Conservation (phyloP, 2,888 invertebrate species). For the Drosophila phalerata region DNA sequence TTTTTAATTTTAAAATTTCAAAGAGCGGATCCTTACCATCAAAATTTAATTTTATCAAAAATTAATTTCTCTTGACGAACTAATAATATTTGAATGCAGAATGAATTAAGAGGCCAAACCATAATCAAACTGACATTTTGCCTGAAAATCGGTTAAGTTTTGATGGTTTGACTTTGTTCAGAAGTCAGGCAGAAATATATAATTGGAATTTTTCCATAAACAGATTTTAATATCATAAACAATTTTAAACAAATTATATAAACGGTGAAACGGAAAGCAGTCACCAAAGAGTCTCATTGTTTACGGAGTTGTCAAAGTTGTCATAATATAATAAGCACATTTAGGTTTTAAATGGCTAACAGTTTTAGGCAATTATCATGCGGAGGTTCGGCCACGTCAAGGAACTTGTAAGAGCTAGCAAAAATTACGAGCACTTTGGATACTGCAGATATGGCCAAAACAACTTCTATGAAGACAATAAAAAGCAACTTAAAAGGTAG, state of each 20-base stretch:
- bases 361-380: conserved; percentile 37
- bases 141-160: too few species aligned
- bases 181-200: too few species aligned
- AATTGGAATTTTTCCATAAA: conserved; percentile 6
- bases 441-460: conserved; percentile 52
- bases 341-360: conserved; percentile 42
- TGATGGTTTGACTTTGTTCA: too few species aligned
- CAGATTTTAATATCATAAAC: conserved; percentile 22
- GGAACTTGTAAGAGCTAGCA: conserved; percentile 36
- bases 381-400: conserved; percentile 26
- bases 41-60: too few species aligned
- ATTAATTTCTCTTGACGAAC: too few species aligned
- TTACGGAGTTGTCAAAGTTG: conserved; percentile 45
- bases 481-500: conserved; percentile 64
- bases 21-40: too few species aligned
- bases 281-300: conserved; percentile 28
- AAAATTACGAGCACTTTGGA: conserved; percentile 52
- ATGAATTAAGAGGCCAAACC: too few species aligned
- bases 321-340: conserved; percentile 37
- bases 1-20: too few species aligned
- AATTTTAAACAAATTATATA: conserved; percentile 48
- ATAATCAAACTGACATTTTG: too few species aligned
- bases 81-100: too few species aligned
- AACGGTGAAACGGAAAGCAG: conserved; percentile 43
- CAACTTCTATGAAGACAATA: conserved; percentile 54